A percentile compares a stretch with the other conserved stretches of the same genome.
phyloP scores from a whole-genome alignment of 2,888 invertebrate genomes.

The Hirudinaria manillensis region DNA sequence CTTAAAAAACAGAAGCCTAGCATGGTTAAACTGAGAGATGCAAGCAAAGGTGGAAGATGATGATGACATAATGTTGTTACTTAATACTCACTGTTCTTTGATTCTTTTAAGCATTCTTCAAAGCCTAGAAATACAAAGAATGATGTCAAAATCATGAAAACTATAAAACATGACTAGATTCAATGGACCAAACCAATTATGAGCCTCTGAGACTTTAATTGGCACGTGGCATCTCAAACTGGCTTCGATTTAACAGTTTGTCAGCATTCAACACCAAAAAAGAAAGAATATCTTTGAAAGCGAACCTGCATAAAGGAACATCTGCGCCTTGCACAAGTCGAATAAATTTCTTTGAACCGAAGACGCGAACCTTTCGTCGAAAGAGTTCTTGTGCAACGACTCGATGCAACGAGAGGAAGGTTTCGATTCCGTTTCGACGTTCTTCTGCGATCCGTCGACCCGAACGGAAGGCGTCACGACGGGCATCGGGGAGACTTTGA shows the following conservation, averaged over 20 bases:
- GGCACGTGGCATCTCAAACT: too few species aligned
- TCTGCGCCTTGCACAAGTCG: constrained; percentile 13
- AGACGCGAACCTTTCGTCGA: neutral
- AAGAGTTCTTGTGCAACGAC: neutral
- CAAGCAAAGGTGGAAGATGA: neutral
- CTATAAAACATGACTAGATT: too few species aligned
- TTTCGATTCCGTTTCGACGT: neutral
- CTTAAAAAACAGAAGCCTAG: neutral
- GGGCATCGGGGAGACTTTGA: constrained; percentile 11
- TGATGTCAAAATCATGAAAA: neutral
- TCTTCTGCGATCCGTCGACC: neutral
- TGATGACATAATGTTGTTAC: neutral
- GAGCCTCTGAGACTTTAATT: too few species aligned
- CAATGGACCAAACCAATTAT: too few species aligned
- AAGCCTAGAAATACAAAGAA: neutral
- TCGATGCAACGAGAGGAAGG: neutral
- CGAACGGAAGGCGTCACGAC: neutral
- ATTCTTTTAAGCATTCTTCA: constrained; percentile 12
- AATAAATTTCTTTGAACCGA: neutral
- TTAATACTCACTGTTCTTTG: neutral
- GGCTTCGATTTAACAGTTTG: too few species aligned
- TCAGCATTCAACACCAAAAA: too few species aligned
- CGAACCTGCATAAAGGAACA: constrained; percentile 16
- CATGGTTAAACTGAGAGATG: too few species aligned
- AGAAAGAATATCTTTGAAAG: neutral